A percentile compares a stretch with the other conserved stretches of the same genome.
Conservation (phyloP, 2,888 invertebrate species). For the Heteromurus nitidus region DNA sequence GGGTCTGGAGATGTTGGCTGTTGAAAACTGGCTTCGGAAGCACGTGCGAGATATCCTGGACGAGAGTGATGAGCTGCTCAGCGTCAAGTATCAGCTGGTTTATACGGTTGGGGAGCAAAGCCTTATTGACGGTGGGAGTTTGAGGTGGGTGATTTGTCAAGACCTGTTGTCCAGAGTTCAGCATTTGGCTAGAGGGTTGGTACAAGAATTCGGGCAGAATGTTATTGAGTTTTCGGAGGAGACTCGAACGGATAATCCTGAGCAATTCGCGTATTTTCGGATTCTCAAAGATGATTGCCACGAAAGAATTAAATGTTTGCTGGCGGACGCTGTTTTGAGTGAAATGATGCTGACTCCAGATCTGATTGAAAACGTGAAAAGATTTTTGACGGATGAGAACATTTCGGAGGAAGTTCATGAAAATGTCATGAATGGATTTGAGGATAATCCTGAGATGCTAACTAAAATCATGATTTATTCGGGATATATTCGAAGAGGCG, state of each 20-base stretch:
- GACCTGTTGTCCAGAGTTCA: conserved; percentile 37
- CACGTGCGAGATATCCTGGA: conserved; percentile 67
- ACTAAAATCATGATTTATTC: conserved; percentile 16
- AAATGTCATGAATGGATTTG: background rate
- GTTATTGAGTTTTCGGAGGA: conserved; percentile 23
- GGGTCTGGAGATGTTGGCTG: conserved; percentile 12
- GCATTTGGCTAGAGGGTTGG: background rate
- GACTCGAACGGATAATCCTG: background rate
- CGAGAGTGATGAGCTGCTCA: conserved; percentile 70
- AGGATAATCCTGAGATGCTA: no score
- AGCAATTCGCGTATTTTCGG: conserved; percentile 38
- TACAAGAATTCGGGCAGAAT: conserved; percentile 1
- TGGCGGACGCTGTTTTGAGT: background rate
- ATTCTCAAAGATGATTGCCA: conserved; percentile 12
- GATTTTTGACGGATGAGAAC: conserved; percentile 21
- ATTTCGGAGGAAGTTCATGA: conserved; percentile 16
- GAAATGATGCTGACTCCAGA: background rate
- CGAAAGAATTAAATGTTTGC: background rate
- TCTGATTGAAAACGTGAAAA: conserved; percentile 1
- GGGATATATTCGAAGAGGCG: conserved; percentile 63
- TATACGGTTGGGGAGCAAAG: conserved; percentile 66
- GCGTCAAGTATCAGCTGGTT: conserved; percentile 69
- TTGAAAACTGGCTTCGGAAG: conserved; percentile 53
- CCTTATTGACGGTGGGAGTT: conserved; percentile 50
- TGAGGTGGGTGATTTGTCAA: conserved; percentile 63